Evolutionary conservation across 2,797 vertebrate species (phyloP), one percentile per base, ranked within the genome.

Genomic region (Acrossocheilus wenchowensis): DNA sequence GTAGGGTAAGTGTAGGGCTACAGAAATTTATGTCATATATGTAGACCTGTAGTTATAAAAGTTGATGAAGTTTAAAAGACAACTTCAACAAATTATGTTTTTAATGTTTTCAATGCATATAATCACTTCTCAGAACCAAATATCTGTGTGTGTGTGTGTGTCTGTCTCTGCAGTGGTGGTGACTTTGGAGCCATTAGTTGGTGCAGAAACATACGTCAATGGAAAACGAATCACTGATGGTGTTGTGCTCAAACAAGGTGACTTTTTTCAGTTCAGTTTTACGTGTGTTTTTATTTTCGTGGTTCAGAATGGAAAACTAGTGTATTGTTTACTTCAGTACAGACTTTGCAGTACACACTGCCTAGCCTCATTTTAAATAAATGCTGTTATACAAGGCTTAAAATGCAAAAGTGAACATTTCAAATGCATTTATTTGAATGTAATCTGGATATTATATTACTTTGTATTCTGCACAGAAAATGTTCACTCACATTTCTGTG

Each of bases 141-240:
- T 48, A 34, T 75, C 1, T 52, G 6, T 79, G n/a, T 77, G 26
- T 43, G 54, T 52, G 6, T 78, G 21, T 43, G 6, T 78, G 39
- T 78, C 19, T 54, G 6, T 79, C 0, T 12, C 0, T 80, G 23
- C 90, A 97, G 96, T 97, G 84, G 94, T 97, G 36, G 96, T 97
- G 66, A 96, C 94, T 14, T 79, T 97, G 89, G 96, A 96, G 89
- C 96, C 96, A 23, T 96, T 96, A 90, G 96, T 96, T 26, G 93
- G 94, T n/a, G 96, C 96, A 2, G 96, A 97, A 92, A 97, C 96
- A 1, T 97, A 97, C 0, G 96, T 97, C 34, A 97, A 97, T 52
- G 96, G 96, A 90, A 97, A 97, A 91, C 94, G 95, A 73, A 96
- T 96, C 30, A 90, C 95, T 62, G 95, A 96, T 72, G 94, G 95